Evolutionary conservation across 2,888 invertebrate species (phyloP), one percentile per base, ranked within the genome.

Genomic region (Watsonalla cultraria): DNA sequence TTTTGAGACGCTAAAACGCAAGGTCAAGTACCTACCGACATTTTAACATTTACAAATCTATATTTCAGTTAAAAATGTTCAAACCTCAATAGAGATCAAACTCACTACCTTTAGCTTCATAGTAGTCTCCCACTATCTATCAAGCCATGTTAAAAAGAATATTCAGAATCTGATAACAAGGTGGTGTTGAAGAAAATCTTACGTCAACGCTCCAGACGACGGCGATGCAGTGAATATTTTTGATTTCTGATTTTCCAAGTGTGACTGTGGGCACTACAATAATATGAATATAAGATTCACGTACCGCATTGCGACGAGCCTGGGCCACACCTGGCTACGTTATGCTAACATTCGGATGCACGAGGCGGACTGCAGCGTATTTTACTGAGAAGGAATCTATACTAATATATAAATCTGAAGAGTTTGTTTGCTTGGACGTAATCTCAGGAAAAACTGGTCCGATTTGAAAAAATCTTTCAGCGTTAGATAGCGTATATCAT

Each of bases 261-360:
- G 69, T 60, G 54, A 68, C 60, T 52, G 66, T 58, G 58, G 64
- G 61, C 66, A 69, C 72, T 72, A 84, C 81, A 85, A 84, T 82
- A 84, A 79, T 83, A 87, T 86, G 86, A 87, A 86, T 84, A 84
- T 81, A 82, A 84, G 78, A 83, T 84, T 75, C 70, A 71, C 74
- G 72, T 78, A 81, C 86, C 84, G 89, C 90, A 88, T 82, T 90
- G 89, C 89, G 89, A 85, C 86, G 86, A 80, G 78, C 87, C 83
- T 86, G 82, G 78, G 79, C 73, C 78, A 84, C 89, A 88, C 86
- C 89, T 88, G 87, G 77, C 78, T 75, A 74, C 76, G 76, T 72
- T 82, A 82, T 84, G 85, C 76, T 80, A 82, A 83, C 76, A 63
- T 68, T 60, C 58, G 60, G 73, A 70, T 72, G 61, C 74, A 82